Evolutionary conservation across 2,113 vertebrate species (phyloP).

Genomic region (Rhinoptilus africanus): DNA sequence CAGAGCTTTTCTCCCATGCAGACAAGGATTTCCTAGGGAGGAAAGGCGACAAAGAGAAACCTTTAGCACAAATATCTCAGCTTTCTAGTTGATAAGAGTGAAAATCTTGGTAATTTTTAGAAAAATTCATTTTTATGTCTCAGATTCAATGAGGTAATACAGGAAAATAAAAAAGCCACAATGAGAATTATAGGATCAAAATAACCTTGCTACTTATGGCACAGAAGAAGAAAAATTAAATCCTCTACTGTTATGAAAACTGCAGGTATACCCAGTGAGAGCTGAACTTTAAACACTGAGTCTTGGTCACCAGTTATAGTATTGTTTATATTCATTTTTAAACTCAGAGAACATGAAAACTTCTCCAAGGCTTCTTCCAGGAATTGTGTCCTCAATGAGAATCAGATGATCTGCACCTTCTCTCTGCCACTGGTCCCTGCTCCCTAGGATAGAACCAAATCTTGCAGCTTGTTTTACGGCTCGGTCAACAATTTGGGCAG

Average conservation of each 20-base stretch:
- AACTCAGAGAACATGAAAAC: neutral
- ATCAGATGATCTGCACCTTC: neutral
- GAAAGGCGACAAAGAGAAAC: neutral
- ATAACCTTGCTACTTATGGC: neutral
- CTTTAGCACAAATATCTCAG: neutral
- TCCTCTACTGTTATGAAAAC: neutral
- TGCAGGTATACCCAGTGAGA: neutral
- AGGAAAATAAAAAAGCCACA: neutral
- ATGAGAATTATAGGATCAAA: neutral
- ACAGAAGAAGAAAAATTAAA: neutral
- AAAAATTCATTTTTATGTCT: neutral
- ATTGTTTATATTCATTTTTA: neutral
- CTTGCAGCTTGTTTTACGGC: neutral
- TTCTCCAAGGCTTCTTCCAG: neutral
- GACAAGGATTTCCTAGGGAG: neutral
- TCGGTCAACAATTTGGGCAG: neutral
- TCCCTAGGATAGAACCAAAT: neutral
- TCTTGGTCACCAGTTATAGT: neutral
- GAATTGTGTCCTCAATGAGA: neutral
- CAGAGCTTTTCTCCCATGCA: neutral
- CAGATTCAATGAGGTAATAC: neutral
- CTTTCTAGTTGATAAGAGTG: neutral
- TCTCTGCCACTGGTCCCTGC: neutral
- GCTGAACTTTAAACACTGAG: neutral
- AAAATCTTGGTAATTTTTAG: neutral